These are phyloP conservation scores for Flabesymbios commensalis DNA, from an alignment of 2,888 invertebrate species.

Conservation along the genomic window DNA sequence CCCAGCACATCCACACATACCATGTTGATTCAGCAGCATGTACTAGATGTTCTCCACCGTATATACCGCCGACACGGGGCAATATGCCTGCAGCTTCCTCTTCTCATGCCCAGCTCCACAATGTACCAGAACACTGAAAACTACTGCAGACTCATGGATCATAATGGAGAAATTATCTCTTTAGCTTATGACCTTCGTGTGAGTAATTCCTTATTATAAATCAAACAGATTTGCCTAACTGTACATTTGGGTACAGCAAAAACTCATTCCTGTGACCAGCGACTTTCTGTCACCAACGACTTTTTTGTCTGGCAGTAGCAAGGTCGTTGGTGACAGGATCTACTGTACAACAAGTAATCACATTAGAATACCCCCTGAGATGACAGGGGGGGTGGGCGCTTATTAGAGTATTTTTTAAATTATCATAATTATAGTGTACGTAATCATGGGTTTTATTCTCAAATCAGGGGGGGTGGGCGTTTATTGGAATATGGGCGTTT, in stretches of 20 bases:
- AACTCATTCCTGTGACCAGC: neutral
- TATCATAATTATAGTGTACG: no score
- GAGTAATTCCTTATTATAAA: conserved; percentile 4
- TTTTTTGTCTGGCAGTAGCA: no score
- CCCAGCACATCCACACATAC: no score
- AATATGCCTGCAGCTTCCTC: conserved; percentile 75
- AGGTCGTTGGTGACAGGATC: no score
- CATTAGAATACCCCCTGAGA: no score
- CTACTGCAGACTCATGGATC: conserved; percentile 81
- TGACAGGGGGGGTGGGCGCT: no score
- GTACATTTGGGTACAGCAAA: neutral
- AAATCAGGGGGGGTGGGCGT: no score
- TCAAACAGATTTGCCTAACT: neutral
- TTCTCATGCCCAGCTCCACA: conserved; percentile 71
- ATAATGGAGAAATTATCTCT: conserved; percentile 81
- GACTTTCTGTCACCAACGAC: no score
- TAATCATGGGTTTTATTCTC: no score
- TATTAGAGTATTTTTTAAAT: no score
- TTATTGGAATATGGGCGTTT: no score
- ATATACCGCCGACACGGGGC: conserved; percentile 69
- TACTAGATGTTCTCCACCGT: conserved; percentile 46
- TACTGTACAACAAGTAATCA: no score
- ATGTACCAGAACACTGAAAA: conserved; percentile 44
- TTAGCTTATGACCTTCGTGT: conserved; percentile 82
- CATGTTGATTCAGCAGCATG: conserved; percentile 66